Percentiles rank a stretch among this genome's conserved stretches.
Conservation (phyloP, 2,888 invertebrate genomes). For the Lepas anatifera region DNA sequence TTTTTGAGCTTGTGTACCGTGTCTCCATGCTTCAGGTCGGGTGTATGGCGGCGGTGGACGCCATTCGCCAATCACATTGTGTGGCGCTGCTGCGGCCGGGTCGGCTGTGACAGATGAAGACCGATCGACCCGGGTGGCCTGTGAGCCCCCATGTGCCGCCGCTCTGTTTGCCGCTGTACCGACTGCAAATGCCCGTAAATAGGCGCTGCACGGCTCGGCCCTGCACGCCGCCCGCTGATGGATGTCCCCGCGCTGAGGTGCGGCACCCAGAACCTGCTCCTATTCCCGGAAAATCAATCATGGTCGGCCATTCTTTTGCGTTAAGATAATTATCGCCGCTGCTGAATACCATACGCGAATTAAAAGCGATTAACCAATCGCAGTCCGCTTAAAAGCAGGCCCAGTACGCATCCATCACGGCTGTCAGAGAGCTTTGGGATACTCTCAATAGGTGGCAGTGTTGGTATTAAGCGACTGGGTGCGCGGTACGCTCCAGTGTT, state of each 20-base stretch:
- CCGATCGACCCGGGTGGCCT: background rate
- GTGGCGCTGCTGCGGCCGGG: background rate
- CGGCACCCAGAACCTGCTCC: background rate
- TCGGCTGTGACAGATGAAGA: background rate
- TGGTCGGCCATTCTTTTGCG: background rate
- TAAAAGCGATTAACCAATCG: constrained; percentile 12
- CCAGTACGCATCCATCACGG: background rate
- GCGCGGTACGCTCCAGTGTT: background rate
- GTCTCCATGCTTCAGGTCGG: too few species aligned
- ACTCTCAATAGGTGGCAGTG: background rate
- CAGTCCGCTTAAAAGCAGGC: background rate
- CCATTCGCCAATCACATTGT: background rate
- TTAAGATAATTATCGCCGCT: constrained; percentile 2
- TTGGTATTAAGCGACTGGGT: background rate
- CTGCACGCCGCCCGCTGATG: background rate
- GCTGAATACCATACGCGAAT: constrained; percentile 10
- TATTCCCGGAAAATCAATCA: background rate
- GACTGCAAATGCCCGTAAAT: background rate
- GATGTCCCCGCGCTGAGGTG: background rate
- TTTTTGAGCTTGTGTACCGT: too few species aligned
- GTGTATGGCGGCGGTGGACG: background rate
- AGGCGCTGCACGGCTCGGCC: background rate
- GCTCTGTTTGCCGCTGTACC: too few species aligned
- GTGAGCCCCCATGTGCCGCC: background rate
- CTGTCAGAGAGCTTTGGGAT: background rate